Base-by-base conservation (phyloP, 2,888 invertebrate species). In the Argyresthia goedartella region DNA sequence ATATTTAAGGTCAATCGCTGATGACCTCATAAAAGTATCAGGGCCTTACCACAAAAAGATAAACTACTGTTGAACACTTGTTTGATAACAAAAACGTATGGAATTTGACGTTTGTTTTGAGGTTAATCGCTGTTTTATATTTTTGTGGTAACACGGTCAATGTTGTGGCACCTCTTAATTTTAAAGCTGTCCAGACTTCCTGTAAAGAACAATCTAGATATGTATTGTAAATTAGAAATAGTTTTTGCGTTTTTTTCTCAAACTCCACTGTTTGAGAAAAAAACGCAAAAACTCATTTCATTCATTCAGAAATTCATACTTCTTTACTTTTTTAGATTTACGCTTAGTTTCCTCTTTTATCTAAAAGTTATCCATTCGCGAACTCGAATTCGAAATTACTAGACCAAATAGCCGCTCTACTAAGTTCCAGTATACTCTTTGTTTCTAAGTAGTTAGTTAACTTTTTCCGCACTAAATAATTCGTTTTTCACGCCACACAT, bases 391-490 rank as follows among this genome's bases (percentile, higher is more conserved):
- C 15, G 15, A 44, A 14, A 4, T 8, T 13, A 44, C n/a, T 15
- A 9, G 14, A 14, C 14, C 7, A 14, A n/a, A 44, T 44, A 8
- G 15, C 25, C 36, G 48, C 48, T 48, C 48, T 39, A 35, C 35
- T 48, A 48, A 48, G 36, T 15, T 36, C 16, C 35, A 48, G 48
- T 48, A n/a, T 36, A 48, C 13, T 35, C 36, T 48, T 48, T 44
- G 15, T 25, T 25, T 25, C 25, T 25, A 25, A 25, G 25, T 48
- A 46, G n/a, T 46, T 48, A 46, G n/a, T 46, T 25, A n/a, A 46
- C 46, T 46, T 46, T 15, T 42, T 50, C n/a, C 34, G 49, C 13
- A 16, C 50, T 33, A 42, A 50, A 42, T 25, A 42, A 42, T 50
- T 34, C 50, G 16, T 9, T 13, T 41, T 49, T 49, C 13, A 35